Conservation (phyloP, 2,888 invertebrate genomes). For the Griposia aprilina region DNA sequence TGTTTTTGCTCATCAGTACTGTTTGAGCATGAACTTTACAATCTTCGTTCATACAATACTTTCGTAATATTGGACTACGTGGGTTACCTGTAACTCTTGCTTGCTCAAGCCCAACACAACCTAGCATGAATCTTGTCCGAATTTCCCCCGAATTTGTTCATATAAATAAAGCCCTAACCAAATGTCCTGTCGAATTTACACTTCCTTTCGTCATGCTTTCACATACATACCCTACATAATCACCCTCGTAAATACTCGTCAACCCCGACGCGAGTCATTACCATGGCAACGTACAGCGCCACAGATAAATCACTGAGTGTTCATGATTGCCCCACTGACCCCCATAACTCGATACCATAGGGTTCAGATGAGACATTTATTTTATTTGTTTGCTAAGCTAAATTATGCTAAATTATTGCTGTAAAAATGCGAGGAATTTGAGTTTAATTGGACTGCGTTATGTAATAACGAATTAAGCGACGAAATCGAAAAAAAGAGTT, state of each 20-base stretch:
- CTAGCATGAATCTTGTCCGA: not conserved
- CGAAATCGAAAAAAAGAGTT: no score
- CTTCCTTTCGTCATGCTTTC: slow-evolving; percentile 6
- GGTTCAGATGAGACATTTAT: slow-evolving; percentile 38
- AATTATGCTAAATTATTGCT: slow-evolving; percentile 50
- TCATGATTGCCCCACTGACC: slow-evolving; percentile 61
- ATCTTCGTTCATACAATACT: not conserved
- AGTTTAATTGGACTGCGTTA: no score
- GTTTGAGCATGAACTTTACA: not conserved
- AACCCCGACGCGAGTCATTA: slow-evolving; percentile 48
- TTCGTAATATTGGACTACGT: not conserved
- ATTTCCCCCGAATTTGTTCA: not conserved
- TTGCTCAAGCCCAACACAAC: not conserved
- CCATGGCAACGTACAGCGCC: slow-evolving; percentile 31
- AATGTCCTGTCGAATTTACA: not conserved
- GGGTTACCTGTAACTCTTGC: not conserved
- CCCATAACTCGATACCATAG: slow-evolving; percentile 44
- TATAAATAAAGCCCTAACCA: not conserved
- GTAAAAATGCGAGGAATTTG: slow-evolving; percentile 12
- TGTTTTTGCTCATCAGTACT: not conserved
- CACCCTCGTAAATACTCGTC: slow-evolving; percentile 38
- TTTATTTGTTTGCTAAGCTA: slow-evolving; percentile 53
- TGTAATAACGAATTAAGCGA: no score
- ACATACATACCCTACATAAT: slow-evolving; percentile 22
- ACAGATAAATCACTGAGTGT: slow-evolving; percentile 58